Percentiles rank a stretch among this genome's conserved stretches.
These are phyloP conservation scores for Bimastos eiseni DNA, from an alignment of 2,888 invertebrate species.

Conservation along the genomic window DNA sequence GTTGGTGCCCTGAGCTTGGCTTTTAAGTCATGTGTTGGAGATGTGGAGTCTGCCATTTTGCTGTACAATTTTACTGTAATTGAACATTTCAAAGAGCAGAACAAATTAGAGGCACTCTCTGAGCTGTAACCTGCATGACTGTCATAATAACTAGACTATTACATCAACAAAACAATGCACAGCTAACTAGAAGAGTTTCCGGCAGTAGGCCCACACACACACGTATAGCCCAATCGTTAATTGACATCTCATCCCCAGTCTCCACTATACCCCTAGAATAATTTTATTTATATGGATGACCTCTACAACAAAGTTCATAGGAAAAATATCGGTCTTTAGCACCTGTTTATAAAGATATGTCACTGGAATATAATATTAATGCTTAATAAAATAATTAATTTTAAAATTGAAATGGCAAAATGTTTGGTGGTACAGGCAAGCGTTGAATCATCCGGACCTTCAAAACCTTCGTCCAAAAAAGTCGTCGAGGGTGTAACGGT, in stretches of 20 bases:
- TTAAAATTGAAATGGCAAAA: not conserved
- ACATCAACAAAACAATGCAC: no score
- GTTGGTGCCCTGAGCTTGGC: no score
- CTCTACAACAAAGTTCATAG: not conserved
- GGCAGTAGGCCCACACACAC: no score
- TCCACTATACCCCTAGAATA: not conserved
- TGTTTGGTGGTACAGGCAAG: not conserved
- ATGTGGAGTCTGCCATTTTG: no score
- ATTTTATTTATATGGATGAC: not conserved
- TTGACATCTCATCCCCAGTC: not conserved
- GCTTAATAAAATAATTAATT: not conserved
- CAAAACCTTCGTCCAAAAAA: slow-evolving; percentile 44
- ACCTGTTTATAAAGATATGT: not conserved
- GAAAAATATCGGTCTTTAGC: not conserved
- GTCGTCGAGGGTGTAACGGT: slow-evolving; percentile 77
- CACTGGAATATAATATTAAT: not conserved
- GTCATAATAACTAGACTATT: no score
- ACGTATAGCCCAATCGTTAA: not conserved
- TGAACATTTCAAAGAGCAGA: no score
- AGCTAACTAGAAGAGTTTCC: no score
- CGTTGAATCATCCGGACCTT: not conserved
- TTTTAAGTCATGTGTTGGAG: no score
- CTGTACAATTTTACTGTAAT: no score
- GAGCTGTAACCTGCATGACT: no score
- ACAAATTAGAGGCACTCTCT: no score